Conservation (phyloP, 1,140 invertebrate genomes). For the Hylaeus anthracinus region DNA sequence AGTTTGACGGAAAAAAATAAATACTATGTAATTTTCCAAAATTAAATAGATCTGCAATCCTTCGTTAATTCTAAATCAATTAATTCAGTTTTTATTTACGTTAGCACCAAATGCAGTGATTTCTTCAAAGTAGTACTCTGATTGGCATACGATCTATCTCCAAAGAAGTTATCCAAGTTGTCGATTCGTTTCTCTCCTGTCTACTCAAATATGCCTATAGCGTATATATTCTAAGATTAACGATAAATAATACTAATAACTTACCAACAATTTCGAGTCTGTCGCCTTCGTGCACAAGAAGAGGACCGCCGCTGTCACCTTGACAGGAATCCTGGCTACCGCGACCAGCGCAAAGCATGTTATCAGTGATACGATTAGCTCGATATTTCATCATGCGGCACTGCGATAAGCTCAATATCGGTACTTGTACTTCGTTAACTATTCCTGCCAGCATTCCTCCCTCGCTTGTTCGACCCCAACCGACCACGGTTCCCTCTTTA, state of each 20-base stretch:
- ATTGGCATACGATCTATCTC: no score
- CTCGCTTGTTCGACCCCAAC: conserved; percentile 91
- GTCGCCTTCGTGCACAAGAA: conserved; percentile 86
- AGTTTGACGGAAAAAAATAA: no score
- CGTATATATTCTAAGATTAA: not conserved
- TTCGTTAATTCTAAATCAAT: no score
- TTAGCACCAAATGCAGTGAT: no score
- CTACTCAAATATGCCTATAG: no score
- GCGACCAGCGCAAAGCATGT: conserved; percentile 90
- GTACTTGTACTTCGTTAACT: conserved; percentile 92
- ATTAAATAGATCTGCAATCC: no score
- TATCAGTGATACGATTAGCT: conserved; percentile 88
- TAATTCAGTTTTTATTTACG: no score
- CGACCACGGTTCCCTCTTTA: conserved; percentile 87
- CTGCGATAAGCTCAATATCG: conserved; percentile 88
- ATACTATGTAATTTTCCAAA: no score
- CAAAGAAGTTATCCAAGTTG: no score
- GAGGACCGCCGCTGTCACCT: conserved; percentile 91
- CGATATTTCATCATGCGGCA: conserved; percentile 91
- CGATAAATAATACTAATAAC: not conserved
- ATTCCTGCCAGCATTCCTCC: conserved; percentile 89
- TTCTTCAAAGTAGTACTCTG: no score
- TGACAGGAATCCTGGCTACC: conserved; percentile 91
- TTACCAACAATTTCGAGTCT: conserved; percentile 89
- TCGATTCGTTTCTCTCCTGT: no score